Conservation (phyloP, 1,140 invertebrate species). For the Neotoxoptera formosana region DNA sequence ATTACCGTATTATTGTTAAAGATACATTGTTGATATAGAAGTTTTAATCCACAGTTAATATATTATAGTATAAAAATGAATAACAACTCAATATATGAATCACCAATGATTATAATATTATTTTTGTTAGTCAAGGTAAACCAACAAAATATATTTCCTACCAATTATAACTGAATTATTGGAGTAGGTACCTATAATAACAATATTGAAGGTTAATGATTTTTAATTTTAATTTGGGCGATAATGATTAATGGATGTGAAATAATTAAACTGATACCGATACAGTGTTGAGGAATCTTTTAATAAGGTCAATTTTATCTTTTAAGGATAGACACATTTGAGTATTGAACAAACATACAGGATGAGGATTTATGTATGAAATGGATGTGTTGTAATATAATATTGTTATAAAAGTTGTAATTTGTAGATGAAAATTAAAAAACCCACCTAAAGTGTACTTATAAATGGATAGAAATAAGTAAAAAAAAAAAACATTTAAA, state of each 20-base stretch:
- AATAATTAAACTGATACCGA: background rate
- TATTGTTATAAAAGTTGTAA: background rate
- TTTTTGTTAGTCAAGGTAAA: background rate
- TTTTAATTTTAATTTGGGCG: background rate
- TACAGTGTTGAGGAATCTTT: background rate
- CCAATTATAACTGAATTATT: background rate
- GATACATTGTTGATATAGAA: background rate
- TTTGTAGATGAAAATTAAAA: background rate
- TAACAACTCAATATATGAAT: background rate
- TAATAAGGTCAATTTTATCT: background rate
- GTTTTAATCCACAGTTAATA: background rate
- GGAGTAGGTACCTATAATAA: background rate
- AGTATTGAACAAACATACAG: background rate
- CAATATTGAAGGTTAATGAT: background rate
- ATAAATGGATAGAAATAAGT: background rate
- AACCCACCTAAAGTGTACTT: background rate
- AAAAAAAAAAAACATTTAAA: background rate
- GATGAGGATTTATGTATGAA: background rate
- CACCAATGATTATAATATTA: background rate
- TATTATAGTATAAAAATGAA: background rate
- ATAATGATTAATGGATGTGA: background rate
- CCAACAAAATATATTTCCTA: background rate
- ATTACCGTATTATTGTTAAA: background rate
- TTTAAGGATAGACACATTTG: background rate
- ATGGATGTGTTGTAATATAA: background rate